Base-by-base conservation (phyloP, 2,113 vertebrate genomes). In the Dromiciops gliroides region DNA sequence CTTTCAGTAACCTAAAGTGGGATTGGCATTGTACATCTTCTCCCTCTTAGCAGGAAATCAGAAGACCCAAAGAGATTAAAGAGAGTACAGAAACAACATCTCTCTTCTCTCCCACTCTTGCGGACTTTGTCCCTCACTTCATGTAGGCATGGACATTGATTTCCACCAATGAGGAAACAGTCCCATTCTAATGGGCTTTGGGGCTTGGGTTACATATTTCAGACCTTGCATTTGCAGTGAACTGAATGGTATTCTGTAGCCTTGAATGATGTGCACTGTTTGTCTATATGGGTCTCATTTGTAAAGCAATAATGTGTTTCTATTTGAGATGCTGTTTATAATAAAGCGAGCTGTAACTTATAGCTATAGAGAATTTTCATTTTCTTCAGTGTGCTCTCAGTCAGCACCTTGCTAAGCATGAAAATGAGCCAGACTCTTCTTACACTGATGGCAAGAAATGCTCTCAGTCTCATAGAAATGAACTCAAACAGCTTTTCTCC, bases 251-350 rank as follows among this genome's bases (percentile, higher is more conserved):
- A 91, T 67, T 94, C 53, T 11, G 44, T 92, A 2, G 14, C 3
- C 24, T 47, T 47, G 90, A 95, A 50, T 92, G 50, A 94, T 90
- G 37, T 51, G 19, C 23, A 25, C 3, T 67, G 83, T 48, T 26
- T 44, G 53, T 90, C 91, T 90, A 28, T 75, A 93, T 92, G 83
- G 19, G 90, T 90, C 31, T 25, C 47, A 88, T 44, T 90, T 53
- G 23, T 44, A 67, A 24, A 60, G 50, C 50, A 37, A 92, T 25
- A 90, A 94, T 37, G 24, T 67, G n/a, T 8, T 83, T 23, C n/a
- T 44, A 92, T 92, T 91, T 6, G 90, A 37, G 12, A 28, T 48
- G 49, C n/a, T n/a, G 83, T 90, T 96, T 95, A 49, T 51, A 91
- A 60, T n/a, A 50, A 51, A 94, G 90, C 47, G 51, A 94, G 52